phyloP scores from a whole-genome alignment of 2,888 invertebrate genomes.

The Melikaiella ostensackeni region DNA sequence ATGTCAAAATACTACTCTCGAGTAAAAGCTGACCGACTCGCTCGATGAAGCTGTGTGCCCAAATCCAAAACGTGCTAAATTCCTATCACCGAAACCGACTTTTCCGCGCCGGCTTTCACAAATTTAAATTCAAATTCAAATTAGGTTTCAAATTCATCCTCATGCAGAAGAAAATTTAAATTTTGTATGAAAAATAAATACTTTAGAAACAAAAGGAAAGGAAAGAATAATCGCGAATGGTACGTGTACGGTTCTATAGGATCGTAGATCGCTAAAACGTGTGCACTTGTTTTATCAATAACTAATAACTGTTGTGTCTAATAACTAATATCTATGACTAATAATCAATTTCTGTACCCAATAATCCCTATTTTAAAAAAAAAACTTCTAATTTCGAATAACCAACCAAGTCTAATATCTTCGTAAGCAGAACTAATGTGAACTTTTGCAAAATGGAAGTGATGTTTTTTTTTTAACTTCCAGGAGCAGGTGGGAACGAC shows the following conservation, averaged over 20 bases:
- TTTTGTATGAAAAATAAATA: background rate
- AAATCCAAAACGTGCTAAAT: slow-evolving; percentile 34
- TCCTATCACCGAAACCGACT: slow-evolving; percentile 21
- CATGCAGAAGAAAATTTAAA: no score
- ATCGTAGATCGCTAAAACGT: slow-evolving; percentile 35
- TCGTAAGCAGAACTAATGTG: slow-evolving; percentile 70
- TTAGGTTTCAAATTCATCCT: background rate
- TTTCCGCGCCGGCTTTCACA: background rate
- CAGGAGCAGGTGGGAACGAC: slow-evolving; percentile 78
- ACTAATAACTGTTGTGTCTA: slow-evolving; percentile 35
- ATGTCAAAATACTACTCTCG: slow-evolving; percentile 64
- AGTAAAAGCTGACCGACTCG: slow-evolving; percentile 43
- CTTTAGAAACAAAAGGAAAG: background rate
- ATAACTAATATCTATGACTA: slow-evolving; percentile 46
- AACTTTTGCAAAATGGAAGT: slow-evolving; percentile 78
- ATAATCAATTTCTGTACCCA: slow-evolving; percentile 50
- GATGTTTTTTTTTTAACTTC: slow-evolving; percentile 77
- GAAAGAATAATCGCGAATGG: slow-evolving; percentile 17
- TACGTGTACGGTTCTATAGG: slow-evolving; percentile 39
- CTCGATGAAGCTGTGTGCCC: slow-evolving; percentile 37
- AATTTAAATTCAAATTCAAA: background rate
- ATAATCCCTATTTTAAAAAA: slow-evolving; percentile 36
- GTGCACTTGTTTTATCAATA: slow-evolving; percentile 40
- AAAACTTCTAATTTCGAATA: background rate
- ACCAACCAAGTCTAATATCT: slow-evolving; percentile 38